Base-by-base conservation (phyloP, 92 coral and sea anemone species). In the Umimayanthus chanpuru region DNA sequence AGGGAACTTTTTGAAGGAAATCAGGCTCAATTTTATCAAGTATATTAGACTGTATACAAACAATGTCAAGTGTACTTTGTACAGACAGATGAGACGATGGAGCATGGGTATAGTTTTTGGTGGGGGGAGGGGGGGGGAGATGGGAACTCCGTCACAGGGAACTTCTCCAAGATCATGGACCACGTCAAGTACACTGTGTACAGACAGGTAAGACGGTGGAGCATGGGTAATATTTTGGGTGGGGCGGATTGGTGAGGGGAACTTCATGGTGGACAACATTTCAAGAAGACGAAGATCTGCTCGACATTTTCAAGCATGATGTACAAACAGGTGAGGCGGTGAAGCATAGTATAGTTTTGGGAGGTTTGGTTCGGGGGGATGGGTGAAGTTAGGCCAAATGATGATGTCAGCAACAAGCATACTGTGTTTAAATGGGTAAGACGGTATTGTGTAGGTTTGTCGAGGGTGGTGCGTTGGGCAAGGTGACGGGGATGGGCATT, bases 141-240 rank as follows among this genome's bases (percentile, higher is more conserved):
- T 11, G 36, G 90, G 72, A 94, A 93, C 86, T 93, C 99, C 49
- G 90, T 95, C 68, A 86, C 98, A 15, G 96, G 96, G 26, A 93
- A 88, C 91, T 68, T 95, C 88, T 92, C 97, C 21, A 97, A 97
- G 97, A 95, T 92, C 80, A 95, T 95, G 40, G 94, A 96, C 16
- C 92, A 89, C 56, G 85, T 85, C 23, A 94, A 89, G 81, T 97
- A 94, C 55, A 88, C 95, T 39, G 80, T 95, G 66, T 97, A 96
- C 90, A 93, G 95, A 81, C 96, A 96, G 92, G 98, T 96, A 79
- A 40, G 89, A 47, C 53, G 72, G 30, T 28, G 44, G 15, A 18
- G 41, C 25, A 40, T 28, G 79, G 12, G 15, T 0, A 4, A 2
- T 2, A n/a, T 32, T 10, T 9, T 70, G 32, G 7, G 6, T 20